Evolutionary conservation across 2,113 vertebrate species (phyloP).

Genomic region (Platichthys flesus): DNA sequence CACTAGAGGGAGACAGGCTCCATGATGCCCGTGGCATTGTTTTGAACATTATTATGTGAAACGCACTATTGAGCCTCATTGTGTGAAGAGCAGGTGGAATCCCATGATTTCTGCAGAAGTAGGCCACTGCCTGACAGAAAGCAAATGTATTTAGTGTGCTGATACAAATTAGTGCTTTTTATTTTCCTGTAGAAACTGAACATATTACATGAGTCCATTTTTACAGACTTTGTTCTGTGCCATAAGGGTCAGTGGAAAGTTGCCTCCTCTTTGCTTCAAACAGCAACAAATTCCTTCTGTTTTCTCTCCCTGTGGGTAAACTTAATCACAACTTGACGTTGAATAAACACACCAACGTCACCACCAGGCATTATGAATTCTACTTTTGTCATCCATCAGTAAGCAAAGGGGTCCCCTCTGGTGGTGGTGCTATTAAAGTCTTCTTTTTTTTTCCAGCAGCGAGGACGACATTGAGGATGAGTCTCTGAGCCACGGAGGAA

Average conservation of each 20-base stretch:
- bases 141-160: background rate
- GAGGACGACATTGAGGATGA: slow-evolving; percentile 94
- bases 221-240: background rate
- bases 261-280: slow-evolving; percentile 7
- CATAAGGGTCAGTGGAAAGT: slow-evolving; percentile 11
- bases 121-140: background rate
- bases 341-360: slow-evolving; percentile 44
- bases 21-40: slow-evolving; percentile 15
- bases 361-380: slow-evolving; percentile 31
- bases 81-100: slow-evolving; percentile 1
- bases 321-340: slow-evolving; percentile 39
- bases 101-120: background rate
- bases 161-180: background rate
- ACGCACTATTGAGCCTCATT: background rate
- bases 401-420: slow-evolving; percentile 64
- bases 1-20: slow-evolving; percentile 72
- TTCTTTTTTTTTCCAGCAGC: slow-evolving; percentile 75
- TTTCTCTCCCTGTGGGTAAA: slow-evolving; percentile 17
- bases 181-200: slow-evolving; percentile 17
- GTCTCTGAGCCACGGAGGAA: slow-evolving; percentile 87
- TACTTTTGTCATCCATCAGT: slow-evolving; percentile 21
- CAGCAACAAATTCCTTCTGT: slow-evolving; percentile 5
- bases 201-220: slow-evolving; percentile 18
- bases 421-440: slow-evolving; percentile 56
- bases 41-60: slow-evolving; percentile 3